A percentile compares a stretch with the other conserved stretches of the same genome.
These are phyloP conservation scores for Aurelia aurita DNA, from an alignment of 30 jellyfish, hydroid and myxozoan genomes.

Conservation along the genomic window DNA sequence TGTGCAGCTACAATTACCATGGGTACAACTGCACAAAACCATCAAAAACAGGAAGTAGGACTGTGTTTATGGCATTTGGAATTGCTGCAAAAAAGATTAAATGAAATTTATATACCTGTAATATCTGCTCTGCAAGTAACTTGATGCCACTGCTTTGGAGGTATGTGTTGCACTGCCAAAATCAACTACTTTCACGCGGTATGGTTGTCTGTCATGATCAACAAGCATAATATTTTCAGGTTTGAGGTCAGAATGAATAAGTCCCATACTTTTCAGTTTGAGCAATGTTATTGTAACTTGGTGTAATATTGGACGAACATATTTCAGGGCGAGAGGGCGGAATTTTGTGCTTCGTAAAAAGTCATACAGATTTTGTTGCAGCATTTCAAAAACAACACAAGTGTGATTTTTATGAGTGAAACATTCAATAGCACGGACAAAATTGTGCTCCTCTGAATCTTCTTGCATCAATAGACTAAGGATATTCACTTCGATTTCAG, in stretches of 20 bases:
- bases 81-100: no score
- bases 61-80: no score
- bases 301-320: conserved; percentile 95
- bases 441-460: conserved; percentile 94
- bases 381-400: conserved; percentile 98
- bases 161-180: conserved; percentile 99
- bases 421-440: conserved; percentile 97
- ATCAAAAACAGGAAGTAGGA: no score
- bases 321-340: conserved; percentile 91
- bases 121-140: conserved; percentile 97
- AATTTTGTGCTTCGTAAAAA: conserved; percentile 95
- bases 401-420: conserved; percentile 96
- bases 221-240: conserved; percentile 99
- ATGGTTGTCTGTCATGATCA: conserved; percentile 98
- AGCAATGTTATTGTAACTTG: conserved; percentile 93
- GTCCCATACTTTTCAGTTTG: conserved; percentile 90
- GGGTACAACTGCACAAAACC: no score
- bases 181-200: conserved; percentile 98
- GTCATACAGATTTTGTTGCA: conserved; percentile 96
- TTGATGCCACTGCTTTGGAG: conserved; percentile 97
- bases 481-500: conserved; percentile 97
- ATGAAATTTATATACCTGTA: conserved; percentile 70
- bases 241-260: conserved; percentile 96
- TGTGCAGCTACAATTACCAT: no score
- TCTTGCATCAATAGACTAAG: conserved; percentile 95